A percentile compares a stretch with the other conserved stretches of the same genome.
Evolutionary conservation across 2,888 invertebrate species (phyloP).

Genomic region (Clanis bilineata): DNA sequence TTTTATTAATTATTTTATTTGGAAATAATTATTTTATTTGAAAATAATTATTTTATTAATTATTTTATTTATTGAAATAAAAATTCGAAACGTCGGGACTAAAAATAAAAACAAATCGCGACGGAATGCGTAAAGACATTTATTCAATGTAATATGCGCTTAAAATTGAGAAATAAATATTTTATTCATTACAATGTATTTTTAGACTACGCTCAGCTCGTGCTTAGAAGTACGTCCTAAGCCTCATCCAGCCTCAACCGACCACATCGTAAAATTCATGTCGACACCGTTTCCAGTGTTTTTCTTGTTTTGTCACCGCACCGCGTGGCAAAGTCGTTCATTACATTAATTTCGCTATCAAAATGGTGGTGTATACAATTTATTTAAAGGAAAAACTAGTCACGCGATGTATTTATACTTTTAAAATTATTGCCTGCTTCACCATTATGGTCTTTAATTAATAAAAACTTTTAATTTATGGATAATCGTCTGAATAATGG

Average conservation of each 20-base stretch:
- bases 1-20: too few relatives aligned
- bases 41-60: too few relatives aligned
- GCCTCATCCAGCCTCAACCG: background rate
- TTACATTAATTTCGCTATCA: conserved; percentile 13
- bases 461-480: background rate
- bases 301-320: background rate
- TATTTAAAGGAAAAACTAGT: background rate
- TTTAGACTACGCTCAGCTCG: too few relatives aligned
- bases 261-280: background rate
- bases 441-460: background rate
- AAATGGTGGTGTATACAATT: background rate
- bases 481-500: background rate
- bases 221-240: background rate
- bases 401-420: conserved; percentile 4
- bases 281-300: background rate
- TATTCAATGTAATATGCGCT: too few relatives aligned
- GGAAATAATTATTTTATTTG: too few relatives aligned
- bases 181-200: too few relatives aligned
- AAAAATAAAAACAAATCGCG: too few relatives aligned
- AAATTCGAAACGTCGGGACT: too few relatives aligned
- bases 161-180: too few relatives aligned
- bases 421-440: conserved; percentile 1
- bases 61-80: too few relatives aligned
- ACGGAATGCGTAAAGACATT: too few relatives aligned
- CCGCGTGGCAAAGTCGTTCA: background rate